Evolutionary conservation across 2,113 vertebrate species (phyloP), one percentile per base, ranked within the genome.

Genomic region (Vimba vimba): DNA sequence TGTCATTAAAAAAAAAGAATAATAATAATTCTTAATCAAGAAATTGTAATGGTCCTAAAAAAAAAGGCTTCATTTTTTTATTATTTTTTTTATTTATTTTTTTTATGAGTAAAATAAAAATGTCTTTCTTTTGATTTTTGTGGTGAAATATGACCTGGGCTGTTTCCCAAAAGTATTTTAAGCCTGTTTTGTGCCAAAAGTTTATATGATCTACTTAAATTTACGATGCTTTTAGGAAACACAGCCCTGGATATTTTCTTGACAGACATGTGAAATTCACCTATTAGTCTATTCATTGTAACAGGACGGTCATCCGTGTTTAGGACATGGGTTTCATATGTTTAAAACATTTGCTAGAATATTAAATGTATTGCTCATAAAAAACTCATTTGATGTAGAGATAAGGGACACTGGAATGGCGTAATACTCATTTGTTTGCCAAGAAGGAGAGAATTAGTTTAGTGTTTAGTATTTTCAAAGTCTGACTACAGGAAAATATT

Each of bases 381-480:
- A 66, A 66, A 78, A 27, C 4, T 25, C 3, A 78, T 84, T 74
- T 84, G 36, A 10, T 64, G 55, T 80, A 45, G 69, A 74, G 52
- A 39, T 64, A 25, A 50, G 74, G 47, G 74, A 76, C 74, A 77
- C 47, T 55, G 74, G 74, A 25, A 77, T 77, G 25, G n/a, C 2
- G 8, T 43, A 64, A 55, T 66, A 25, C 7, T 76, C 36, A 25
- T 66, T 75, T 75, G 57, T 64, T 73, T 78, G 50, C 33, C 64
- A 68, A 36, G 77, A 77, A 47, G 21, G 27, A 30, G 23, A 43
- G 39, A 74, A 74, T 79, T 39, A 62, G 45, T 73, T 43, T 86
- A 25, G 57, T 43, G 43, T 74, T 47, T 79, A 52, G 74, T 84
- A 47, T 87, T 52, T 73, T 79, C 62, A 84, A 84, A 74, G 76